phyloP scores from a whole-genome alignment of 2,888 invertebrate genomes.

The Drosophila meridionalis region DNA sequence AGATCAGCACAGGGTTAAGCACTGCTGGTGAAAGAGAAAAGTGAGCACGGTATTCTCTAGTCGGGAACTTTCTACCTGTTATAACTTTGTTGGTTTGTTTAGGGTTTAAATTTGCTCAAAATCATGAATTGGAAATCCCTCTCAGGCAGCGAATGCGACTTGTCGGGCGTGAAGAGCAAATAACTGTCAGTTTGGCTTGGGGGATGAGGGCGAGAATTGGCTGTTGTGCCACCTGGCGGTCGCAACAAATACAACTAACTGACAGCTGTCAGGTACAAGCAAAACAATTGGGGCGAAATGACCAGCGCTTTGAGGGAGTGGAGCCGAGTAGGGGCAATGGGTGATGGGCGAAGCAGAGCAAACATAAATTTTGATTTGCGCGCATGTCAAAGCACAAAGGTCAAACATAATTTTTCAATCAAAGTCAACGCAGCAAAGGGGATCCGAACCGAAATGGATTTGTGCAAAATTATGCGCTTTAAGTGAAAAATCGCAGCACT shows the following conservation, averaged over 20 bases:
- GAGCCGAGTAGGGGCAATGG: not conserved
- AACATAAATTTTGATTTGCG: slow-evolving; percentile 66
- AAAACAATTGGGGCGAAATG: slow-evolving; percentile 33
- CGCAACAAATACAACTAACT: slow-evolving; percentile 31
- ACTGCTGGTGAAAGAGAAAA: not conserved
- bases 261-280: slow-evolving; percentile 65
- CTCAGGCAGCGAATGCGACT: not conserved
- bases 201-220: slow-evolving; percentile 31
- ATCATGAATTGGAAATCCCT: slow-evolving; percentile 9
- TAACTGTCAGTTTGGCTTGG: slow-evolving; percentile 47
- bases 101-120: not conserved
- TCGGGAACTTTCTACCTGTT: not conserved
- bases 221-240: slow-evolving; percentile 45
- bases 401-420: slow-evolving; percentile 75
- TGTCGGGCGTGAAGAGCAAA: slow-evolving; percentile 33
- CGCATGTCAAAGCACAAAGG: slow-evolving; percentile 50
- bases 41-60: not conserved
- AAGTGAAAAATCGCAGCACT: slow-evolving; percentile 71
- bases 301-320: slow-evolving; percentile 1
- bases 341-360: not conserved
- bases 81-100: slow-evolving; percentile 1
- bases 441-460: slow-evolving; percentile 30
- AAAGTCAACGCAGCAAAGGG: slow-evolving; percentile 21
- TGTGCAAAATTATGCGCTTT: slow-evolving; percentile 42
- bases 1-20: too few relatives aligned